These are phyloP conservation scores for Monarcha castaneiventris DNA, from an alignment of 2,113 vertebrate species.

Conservation along the genomic window DNA sequence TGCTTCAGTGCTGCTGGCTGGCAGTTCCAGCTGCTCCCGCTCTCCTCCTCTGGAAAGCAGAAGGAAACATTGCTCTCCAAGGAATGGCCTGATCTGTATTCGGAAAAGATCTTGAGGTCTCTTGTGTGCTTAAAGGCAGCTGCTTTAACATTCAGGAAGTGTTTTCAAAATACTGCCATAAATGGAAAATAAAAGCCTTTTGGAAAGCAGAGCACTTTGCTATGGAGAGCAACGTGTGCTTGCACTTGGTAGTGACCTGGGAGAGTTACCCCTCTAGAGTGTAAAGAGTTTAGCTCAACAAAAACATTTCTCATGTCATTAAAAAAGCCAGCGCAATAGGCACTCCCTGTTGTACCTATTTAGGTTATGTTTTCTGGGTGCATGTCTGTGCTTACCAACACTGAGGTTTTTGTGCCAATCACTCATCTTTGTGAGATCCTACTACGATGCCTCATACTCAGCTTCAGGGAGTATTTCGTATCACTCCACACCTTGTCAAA, in stretches of 20 bases:
- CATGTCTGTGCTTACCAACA: background rate
- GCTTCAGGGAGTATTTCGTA: background rate
- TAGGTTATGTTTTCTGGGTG: background rate
- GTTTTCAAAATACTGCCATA: background rate
- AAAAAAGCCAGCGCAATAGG: background rate
- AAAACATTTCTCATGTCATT: background rate
- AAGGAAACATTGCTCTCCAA: background rate
- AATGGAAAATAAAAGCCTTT: background rate
- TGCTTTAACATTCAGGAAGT: background rate
- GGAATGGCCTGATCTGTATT: background rate
- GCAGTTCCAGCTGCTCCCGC: background rate
- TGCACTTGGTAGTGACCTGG: background rate
- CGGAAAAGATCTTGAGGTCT: background rate
- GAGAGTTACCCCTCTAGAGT: background rate
- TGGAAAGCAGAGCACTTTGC: background rate
- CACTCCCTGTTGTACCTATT: background rate
- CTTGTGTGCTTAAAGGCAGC: background rate
- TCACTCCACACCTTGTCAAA: background rate
- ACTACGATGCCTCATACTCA: background rate
- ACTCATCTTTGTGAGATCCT: background rate
- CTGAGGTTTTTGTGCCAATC: background rate
- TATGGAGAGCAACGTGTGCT: background rate
- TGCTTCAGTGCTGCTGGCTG: background rate
- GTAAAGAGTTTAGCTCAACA: background rate
- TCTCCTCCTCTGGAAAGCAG: background rate